Evolutionary conservation across 2,797 vertebrate species (phyloP).

Genomic region (Microhierax caerulescens): DNA sequence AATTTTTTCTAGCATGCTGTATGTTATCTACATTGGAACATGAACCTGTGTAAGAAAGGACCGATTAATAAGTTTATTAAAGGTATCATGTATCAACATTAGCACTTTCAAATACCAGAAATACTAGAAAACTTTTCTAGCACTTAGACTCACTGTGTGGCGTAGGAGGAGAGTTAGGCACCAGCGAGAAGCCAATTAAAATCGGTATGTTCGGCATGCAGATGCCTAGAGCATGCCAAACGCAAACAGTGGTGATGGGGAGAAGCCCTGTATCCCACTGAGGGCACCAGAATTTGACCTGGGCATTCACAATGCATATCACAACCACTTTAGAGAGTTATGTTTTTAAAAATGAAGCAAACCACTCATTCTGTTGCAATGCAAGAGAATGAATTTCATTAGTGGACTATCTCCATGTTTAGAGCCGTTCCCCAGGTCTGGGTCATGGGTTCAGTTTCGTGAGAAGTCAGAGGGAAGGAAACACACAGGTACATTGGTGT

Average conservation of each 20-base stretch:
- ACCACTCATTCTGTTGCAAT: background rate
- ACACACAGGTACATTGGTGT: rapidly evolving
- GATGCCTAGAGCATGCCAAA: background rate
- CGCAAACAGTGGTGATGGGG: background rate
- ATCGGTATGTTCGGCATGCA: background rate
- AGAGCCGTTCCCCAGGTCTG: background rate
- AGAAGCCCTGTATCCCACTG: background rate
- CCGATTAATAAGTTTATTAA: background rate
- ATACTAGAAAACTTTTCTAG: background rate
- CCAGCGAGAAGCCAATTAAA: background rate
- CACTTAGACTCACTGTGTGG: background rate
- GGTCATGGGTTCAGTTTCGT: rapidly evolving
- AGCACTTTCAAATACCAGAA: background rate
- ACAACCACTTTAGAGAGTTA: background rate
- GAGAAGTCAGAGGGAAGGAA: background rate
- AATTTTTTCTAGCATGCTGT: background rate
- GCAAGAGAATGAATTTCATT: background rate
- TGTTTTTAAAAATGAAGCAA: background rate
- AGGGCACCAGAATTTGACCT: background rate
- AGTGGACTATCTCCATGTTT: background rate
- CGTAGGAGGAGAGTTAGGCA: background rate
- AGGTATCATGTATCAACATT: background rate
- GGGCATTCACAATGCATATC: background rate
- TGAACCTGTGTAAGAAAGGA: background rate
- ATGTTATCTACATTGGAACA: background rate